A percentile compares a stretch with the other conserved stretches of the same genome.
Evolutionary conservation across 1,140 invertebrate genomes (phyloP).

Genomic region (Gerris buenoi): DNA sequence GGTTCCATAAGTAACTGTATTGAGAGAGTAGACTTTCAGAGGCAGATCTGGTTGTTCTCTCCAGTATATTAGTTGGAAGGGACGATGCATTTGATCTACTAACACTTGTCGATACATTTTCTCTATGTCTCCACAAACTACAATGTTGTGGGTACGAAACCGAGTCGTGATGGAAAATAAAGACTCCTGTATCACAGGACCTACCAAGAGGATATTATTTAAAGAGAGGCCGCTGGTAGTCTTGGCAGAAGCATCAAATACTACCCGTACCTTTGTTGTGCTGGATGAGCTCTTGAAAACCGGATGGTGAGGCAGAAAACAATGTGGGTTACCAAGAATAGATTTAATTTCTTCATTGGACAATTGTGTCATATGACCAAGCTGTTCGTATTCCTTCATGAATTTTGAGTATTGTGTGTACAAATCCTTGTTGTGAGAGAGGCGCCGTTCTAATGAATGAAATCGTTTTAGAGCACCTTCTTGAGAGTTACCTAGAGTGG

Average conservation of each 20-base stretch:
- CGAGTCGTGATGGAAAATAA: constrained; percentile 6
- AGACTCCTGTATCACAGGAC: background rate
- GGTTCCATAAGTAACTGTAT: constrained; percentile 28
- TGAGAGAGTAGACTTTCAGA: constrained; percentile 22
- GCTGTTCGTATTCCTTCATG: background rate
- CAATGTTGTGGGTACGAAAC: constrained; percentile 16
- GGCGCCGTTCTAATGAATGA: background rate
- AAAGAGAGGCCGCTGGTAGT: constrained; percentile 16
- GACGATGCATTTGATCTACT: background rate
- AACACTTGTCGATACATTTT: background rate
- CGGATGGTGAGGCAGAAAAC: background rate
- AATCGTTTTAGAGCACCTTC: background rate
- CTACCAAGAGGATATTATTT: background rate
- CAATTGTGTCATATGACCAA: background rate
- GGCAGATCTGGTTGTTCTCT: constrained; percentile 7
- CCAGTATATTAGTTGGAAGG: constrained; percentile 19
- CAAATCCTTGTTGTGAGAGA: background rate
- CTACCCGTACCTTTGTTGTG: constrained; percentile 20
- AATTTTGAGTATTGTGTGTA: background rate
- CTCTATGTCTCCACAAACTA: background rate
- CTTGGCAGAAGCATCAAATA: constrained; percentile 19
- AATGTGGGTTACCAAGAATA: background rate
- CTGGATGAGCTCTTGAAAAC: constrained; percentile 19
- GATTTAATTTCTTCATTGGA: background rate
- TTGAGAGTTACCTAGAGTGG: background rate